Base-by-base conservation (phyloP, 2,888 invertebrate species). In the Silvanus unidentatus region DNA sequence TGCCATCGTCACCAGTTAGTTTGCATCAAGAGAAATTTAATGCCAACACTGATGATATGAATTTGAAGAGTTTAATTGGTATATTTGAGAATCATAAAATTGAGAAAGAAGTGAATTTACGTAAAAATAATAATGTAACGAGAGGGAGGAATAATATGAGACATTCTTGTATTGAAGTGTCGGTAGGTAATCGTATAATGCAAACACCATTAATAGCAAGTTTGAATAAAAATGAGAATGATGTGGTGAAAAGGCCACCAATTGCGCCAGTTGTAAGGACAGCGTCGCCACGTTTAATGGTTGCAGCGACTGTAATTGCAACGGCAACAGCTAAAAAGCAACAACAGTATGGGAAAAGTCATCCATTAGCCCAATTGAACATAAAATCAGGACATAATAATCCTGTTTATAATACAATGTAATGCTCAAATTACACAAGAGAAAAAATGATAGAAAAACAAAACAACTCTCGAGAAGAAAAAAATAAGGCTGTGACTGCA, bases 381-480 rank as follows among this genome's bases (percentile, higher is more conserved):
- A 78, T 85, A 73, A 83, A 86, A 76, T 79, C 80, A 62, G 78
- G 82, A 75, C 79, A 84, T 75, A 86, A 86, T 73, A 85, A 88
- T 76, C 81, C 86, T 67, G 86, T 89, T 73, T 90, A 88, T 75
- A 90, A 90, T 77, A 90, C 89, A 68, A 89, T 90, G 90, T 88
- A 84, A 82, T 58, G 60, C 56, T 59, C 58, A 59, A 59, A 57
- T 53, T 54, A 54, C 53, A 49, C 28, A 46, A n/a, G n/a, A n/a
- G n/a, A n/a, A n/a, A n/a, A n/a, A n/a, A n/a, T n/a, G n/a, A n/a
- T 30, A 38, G 15, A 22, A 41, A 22, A 35, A 88, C 75, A 88
- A 88, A 77, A 89, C 88, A 68, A 88, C 89, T 63, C 64, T 62
- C 61, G 64, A 58, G 55, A 59, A 59, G 57, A 44, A 40, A 40